phyloP scores from a whole-genome alignment of 2,797 vertebrate genomes.

The Saxicola maurus region DNA sequence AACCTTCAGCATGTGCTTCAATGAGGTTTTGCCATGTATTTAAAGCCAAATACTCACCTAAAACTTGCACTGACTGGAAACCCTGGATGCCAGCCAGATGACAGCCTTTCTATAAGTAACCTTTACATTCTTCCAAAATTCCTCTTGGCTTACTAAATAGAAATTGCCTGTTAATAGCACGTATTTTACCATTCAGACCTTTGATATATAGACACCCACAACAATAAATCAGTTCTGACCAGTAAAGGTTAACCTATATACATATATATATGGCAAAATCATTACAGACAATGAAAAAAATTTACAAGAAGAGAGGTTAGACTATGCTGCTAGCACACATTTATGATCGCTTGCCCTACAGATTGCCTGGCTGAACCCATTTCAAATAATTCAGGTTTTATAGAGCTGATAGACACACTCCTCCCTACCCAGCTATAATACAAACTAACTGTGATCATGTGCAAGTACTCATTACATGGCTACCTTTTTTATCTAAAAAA shows the following conservation, averaged over 20 bases:
- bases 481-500: background rate
- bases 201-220: constrained; percentile 18
- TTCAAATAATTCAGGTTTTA: background rate
- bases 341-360: background rate
- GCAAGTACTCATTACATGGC: background rate
- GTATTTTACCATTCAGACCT: background rate
- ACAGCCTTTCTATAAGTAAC: constrained; percentile 16
- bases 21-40: background rate
- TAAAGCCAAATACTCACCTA: background rate
- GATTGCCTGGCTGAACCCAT: background rate
- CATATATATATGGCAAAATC: constrained; percentile 13
- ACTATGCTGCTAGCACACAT: background rate
- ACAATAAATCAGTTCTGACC: constrained; percentile 19
- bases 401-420: background rate
- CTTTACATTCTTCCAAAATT: background rate
- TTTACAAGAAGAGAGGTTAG: background rate
- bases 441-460: background rate
- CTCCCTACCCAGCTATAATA: background rate
- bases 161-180: background rate
- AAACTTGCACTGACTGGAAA: constrained; percentile 23
- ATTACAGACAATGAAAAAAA: constrained; percentile 11
- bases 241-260: background rate
- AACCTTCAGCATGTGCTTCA: background rate
- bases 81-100: background rate
- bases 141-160: constrained; percentile 1